Conservation (phyloP, 2,113 vertebrate species). For the Danio rerio region GRCz12tu NC_133176.1:36390501-36391000, state of each 20-base stretch:
- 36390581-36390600: neutral
- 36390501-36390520: too few relatives aligned
- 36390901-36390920: neutral
- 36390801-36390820: neutral
- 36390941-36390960: constrained; percentile 38
- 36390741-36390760: neutral
- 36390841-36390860: neutral
- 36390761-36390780: neutral
- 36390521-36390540: constrained; percentile 5
- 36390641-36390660: neutral
- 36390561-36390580: neutral
- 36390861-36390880: constrained; percentile 18
- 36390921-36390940: neutral
- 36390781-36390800: neutral
- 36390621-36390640: neutral
- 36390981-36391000: constrained; percentile 30
- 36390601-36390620: constrained; percentile 1
- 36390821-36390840: neutral
- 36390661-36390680: neutral
- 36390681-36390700: neutral
- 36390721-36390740: neutral
- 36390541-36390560: neutral
- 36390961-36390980: constrained; percentile 12
- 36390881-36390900: neutral
- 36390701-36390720: neutral